Percentiles rank a stretch among this genome's conserved stretches.
phyloP scores from a whole-genome alignment of 2,888 invertebrate species.

The Iphiclides podalirius region DNA sequence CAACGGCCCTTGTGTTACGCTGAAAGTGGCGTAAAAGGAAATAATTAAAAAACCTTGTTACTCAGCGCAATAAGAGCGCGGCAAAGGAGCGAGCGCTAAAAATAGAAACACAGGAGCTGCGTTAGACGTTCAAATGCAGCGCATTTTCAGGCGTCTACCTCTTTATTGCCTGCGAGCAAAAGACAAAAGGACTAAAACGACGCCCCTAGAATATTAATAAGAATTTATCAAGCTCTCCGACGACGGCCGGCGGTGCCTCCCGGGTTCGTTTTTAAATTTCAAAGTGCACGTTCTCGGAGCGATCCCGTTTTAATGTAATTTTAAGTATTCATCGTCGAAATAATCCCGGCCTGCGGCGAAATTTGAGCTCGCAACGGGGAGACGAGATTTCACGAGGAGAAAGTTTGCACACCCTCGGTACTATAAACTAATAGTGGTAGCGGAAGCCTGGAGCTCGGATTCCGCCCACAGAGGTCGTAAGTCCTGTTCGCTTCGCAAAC shows the following conservation, averaged over 20 bases:
- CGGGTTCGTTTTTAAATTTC: conserved; percentile 37
- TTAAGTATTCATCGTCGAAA: conserved; percentile 51
- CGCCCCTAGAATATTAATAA: conserved; percentile 66
- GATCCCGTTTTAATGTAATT: conserved; percentile 48
- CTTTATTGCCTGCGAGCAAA: conserved; percentile 66
- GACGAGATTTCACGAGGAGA: conserved; percentile 49
- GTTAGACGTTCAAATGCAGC: conserved; percentile 63
- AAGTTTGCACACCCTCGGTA: conserved; percentile 46
- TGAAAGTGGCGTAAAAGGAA: conserved; percentile 74
- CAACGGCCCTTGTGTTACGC: conserved; percentile 39
- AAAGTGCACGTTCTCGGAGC: conserved; percentile 32
- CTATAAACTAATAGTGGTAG: conserved; percentile 33
- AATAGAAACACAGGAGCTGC: conserved; percentile 57
- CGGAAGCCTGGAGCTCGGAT: conserved; percentile 24
- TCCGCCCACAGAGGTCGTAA: conserved; percentile 22
- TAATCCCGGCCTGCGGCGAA: conserved; percentile 46
- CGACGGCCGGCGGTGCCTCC: conserved; percentile 23
- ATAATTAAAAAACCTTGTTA: conserved; percentile 79
- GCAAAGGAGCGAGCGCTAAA: conserved; percentile 65
- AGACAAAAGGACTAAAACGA: conserved; percentile 70
- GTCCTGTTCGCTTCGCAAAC: conserved; percentile 21
- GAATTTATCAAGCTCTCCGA: conserved; percentile 54
- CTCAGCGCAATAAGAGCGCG: conserved; percentile 64
- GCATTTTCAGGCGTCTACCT: conserved; percentile 69
- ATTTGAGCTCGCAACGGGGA: conserved; percentile 44